Base-by-base conservation (phyloP, 2,888 invertebrate genomes). In the Nomada lathburiana region DNA sequence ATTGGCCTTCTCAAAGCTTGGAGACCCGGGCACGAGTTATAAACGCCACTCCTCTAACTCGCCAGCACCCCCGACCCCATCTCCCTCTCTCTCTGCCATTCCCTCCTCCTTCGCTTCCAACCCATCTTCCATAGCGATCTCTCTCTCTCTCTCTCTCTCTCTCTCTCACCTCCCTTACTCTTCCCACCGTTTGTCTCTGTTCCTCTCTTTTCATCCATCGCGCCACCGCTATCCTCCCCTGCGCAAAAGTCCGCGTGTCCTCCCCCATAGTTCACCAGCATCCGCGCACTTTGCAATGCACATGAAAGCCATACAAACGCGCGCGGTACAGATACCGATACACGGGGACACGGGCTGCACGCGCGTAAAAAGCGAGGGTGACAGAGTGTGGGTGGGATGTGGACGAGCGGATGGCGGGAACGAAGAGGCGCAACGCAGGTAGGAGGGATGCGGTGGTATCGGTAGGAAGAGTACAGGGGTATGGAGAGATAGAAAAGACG, bases 1-100 rank as follows among this genome's bases (percentile, higher is more conserved):
- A 94, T 94, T 94, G 94, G 93, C 93, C 92, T 92, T 91, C 93
- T 92, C 93, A 90, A 91, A 92, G 90, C 90, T 85, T 87, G 86
- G 87, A 89, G 91, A 90, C 90, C 89, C 89, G 90, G 88, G 89
- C 92, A 91, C 92, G 92, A 93, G 93, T 93, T 93, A 93, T 93
- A 93, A 93, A 93, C 93, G 92, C 92, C 90, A 89, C 89, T 87
- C 88, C 86, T 85, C 87, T 86, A 82, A 77, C 84, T 84, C 80
- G 80, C 84, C 77, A 80, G 76, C 73, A 78, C 75, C 77, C 85
- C 81, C 83, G 47, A 55, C 70, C 76, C 71, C 74, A 84, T 65
- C 72, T 65, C 72, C 75, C 59, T 74, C 68, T 29, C 74, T 74
- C 68, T 29, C 74, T 65, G 77, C 73, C 81, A 52, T 55, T 71